Conservation (phyloP, 2,113 vertebrate genomes). For the Axis porcinus region DNA sequence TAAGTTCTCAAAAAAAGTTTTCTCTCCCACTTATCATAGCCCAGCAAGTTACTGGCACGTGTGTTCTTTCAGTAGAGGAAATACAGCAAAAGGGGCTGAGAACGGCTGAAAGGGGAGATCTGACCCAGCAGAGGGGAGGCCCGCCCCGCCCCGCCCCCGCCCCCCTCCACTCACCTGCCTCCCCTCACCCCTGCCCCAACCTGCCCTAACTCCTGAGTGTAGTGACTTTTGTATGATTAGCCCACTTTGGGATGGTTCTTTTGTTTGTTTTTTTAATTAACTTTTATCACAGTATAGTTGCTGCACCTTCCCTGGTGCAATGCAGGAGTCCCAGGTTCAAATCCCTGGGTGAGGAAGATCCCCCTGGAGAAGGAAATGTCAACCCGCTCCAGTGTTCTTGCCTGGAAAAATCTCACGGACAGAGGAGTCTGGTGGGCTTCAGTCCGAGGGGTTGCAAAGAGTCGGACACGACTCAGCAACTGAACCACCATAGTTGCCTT, state of each 20-base stretch:
- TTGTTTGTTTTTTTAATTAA: background rate
- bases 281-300: background rate
- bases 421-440: background rate
- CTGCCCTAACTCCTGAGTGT: background rate
- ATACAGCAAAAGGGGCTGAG: background rate
- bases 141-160: too few relatives aligned
- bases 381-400: background rate
- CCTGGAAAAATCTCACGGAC: background rate
- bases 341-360: background rate
- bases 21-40: background rate
- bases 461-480: background rate
- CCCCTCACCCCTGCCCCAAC: background rate
- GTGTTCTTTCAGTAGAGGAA: background rate
- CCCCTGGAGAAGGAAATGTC: background rate
- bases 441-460: background rate
- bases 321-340: background rate
- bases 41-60: background rate
- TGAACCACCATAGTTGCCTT: background rate
- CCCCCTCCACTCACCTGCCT: background rate
- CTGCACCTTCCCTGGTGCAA: background rate
- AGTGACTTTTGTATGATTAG: background rate
- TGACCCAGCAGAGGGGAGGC: too few relatives aligned
- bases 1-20: slow-evolving; percentile 3
- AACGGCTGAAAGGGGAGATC: background rate
- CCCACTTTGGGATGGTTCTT: background rate